Base-by-base conservation (phyloP, 2,113 vertebrate species). In the Polyodon spathula region DNA sequence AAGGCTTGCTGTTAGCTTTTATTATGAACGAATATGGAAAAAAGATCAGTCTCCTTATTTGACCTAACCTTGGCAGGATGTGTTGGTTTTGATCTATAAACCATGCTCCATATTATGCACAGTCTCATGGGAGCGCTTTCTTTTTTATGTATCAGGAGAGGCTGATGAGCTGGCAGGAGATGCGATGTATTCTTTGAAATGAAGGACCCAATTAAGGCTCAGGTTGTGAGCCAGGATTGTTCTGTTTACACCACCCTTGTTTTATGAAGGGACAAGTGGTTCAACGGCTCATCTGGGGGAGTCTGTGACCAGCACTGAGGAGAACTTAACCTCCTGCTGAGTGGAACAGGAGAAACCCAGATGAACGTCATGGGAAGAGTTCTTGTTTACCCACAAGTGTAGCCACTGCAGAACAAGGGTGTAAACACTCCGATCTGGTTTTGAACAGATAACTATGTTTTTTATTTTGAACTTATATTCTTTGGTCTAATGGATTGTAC, bases 151-250 rank as follows among this genome's bases (percentile, higher is more conserved):
- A 70, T 61, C 63, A 56, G 68, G 70, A 63, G 70, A 17, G 16
- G n/a, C 6, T 65, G 48, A 14, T 38, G 40, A 38, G 59, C 63
- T 78, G 78, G 68, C 73, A 74, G 58, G 62, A 63, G 59, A 58
- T 56, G 59, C 55, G 27, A 60, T 60, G 64, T 66, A 71, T 81
- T 80, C 73, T 78, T 54, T 60, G 69, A 62, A 80, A 63, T 82
- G 73, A 81, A 72, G 68, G 73, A 76, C 72, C 71, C 78, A 65
- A 71, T 83, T 80, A 72, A 65, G 69, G 61, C 57, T 72, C 17
- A 62, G 68, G 39, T 16, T 15, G 15, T 17, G 4, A 16, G 44
- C 46, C 15, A 53, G 54, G 9, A 17, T 11, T 7, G 38, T 41
- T 40, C 63, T 54, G 63, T 8, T 3, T 11, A 41, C 8, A 6